Base-by-base conservation (phyloP, 2,113 vertebrate genomes). In the Oncorhynchus gorbuscha region DNA sequence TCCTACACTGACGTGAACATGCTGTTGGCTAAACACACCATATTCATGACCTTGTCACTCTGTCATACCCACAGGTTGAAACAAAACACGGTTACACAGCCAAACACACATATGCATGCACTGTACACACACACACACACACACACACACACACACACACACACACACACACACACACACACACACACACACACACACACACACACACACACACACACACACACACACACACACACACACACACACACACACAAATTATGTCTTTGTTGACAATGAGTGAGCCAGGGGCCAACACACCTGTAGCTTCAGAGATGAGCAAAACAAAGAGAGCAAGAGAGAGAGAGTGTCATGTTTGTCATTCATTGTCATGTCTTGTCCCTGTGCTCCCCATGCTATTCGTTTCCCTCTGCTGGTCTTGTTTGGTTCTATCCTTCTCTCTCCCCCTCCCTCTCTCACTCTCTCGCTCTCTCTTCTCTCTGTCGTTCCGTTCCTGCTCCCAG, bases 11-110 rank as follows among this genome's bases (percentile, higher is more conserved):
- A 66, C 32, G 16, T 39, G 16, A 22, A 69, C 68, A 18, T 30
- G 35, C 68, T 69, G 68, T 69, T 69, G 68, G 9, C 32, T 69
- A 69, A 69, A 73, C 68, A 79, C 69, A 51, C 18, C 64, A 66
- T 24, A 66, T 4, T 18, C 26, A 68, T 18, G 24, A 68, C 64
- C 26, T 16, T 65, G 28, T 26, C 26, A 70, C 35, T 68, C 24
- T 32, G 65, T 45, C 9, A 45, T 9, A 9, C 39, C 65, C 13
- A 13, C 26, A 67, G 28, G 22, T 65, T 13, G 1, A 65, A 65
- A 22, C 12, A 28, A 65, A 24, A 26, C 22, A 26, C 8, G 12
- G 8, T 7, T 12, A 26, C 70, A 8, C 70, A 55, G 22, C 35
- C 68, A 45, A 32, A 69, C 68, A 69, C 66, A 68, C 28, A 30